Conservation (phyloP, 2,797 vertebrate species). For the Poliocrania exsul region DNA sequence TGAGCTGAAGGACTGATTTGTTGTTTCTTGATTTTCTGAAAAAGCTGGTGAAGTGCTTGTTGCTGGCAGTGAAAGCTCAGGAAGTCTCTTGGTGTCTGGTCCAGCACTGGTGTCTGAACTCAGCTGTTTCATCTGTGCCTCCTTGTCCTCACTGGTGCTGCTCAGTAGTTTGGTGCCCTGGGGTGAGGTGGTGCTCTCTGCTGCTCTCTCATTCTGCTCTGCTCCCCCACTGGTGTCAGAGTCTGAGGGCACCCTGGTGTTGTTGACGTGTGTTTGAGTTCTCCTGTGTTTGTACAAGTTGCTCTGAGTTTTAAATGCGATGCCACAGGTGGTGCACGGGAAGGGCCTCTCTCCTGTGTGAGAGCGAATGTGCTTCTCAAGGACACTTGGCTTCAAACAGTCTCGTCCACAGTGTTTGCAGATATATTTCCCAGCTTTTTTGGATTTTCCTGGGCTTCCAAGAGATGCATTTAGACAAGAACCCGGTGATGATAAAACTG, state of each 20-base stretch:
- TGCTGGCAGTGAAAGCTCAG: background rate
- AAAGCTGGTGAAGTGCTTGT: background rate
- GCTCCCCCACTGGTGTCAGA: slow-evolving; percentile 70
- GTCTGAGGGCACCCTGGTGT: slow-evolving; percentile 83
- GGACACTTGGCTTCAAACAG: slow-evolving; percentile 94
- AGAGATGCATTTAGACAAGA: slow-evolving; percentile 34
- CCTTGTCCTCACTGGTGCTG: background rate
- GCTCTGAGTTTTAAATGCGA: slow-evolving; percentile 98
- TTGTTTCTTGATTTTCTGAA: slow-evolving; percentile 11
- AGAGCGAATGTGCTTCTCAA: slow-evolving; percentile 96
- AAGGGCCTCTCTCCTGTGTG: slow-evolving; percentile 96
- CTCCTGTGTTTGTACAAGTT: slow-evolving; percentile 96
- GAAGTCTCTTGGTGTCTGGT: background rate
- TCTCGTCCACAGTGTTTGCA: slow-evolving; percentile 93
- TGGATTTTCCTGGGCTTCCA: slow-evolving; percentile 76
- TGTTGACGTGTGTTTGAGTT: slow-evolving; percentile 90
- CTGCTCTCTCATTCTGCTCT: slow-evolving; percentile 75
- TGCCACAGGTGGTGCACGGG: slow-evolving; percentile 89
- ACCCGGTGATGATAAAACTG: slow-evolving; percentile 76
- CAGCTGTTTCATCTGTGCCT: background rate
- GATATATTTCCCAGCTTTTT: slow-evolving; percentile 86
- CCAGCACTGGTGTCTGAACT: background rate
- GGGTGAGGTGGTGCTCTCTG: slow-evolving; percentile 30
- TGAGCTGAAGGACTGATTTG: background rate
- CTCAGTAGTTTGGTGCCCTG: background rate